These are phyloP conservation scores for Cephalotes varians DNA, from an alignment of 2,888 invertebrate genomes.

Conservation along the genomic window DNA sequence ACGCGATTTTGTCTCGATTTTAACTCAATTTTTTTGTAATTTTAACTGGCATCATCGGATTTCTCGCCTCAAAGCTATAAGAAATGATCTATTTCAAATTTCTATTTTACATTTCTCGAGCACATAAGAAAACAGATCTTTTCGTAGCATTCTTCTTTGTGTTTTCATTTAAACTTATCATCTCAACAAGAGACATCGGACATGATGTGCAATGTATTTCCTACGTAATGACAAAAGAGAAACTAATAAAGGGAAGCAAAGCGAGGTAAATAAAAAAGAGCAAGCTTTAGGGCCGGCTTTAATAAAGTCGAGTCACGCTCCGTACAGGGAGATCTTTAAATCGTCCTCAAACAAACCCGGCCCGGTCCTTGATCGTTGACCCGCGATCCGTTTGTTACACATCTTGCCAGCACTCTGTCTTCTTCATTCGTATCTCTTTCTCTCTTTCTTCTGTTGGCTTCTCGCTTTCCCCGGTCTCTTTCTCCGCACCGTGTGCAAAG, in stretches of 20 bases:
- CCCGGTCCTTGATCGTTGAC: constrained; percentile 76
- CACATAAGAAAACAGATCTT: too few species aligned
- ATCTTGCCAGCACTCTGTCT: constrained; percentile 64
- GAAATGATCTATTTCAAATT: too few species aligned
- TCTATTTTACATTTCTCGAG: too few species aligned
- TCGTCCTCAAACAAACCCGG: constrained; percentile 78
- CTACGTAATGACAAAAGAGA: constrained; percentile 13
- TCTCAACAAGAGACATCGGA: not conserved
- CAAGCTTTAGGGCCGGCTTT: constrained; percentile 66
- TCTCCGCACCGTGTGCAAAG: constrained; percentile 47
- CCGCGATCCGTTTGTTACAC: constrained; percentile 78
- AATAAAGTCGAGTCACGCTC: constrained; percentile 83
- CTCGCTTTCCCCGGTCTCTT: constrained; percentile 18
- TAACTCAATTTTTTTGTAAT: too few species aligned
- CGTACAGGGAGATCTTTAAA: constrained; percentile 79
- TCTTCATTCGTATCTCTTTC: constrained; percentile 35
- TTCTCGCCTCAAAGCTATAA: too few species aligned
- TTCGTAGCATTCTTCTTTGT: too few species aligned
- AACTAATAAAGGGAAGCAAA: constrained; percentile 38
- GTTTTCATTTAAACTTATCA: not conserved
- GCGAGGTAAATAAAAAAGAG: constrained; percentile 33
- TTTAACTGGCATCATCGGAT: too few species aligned
- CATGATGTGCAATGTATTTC: constrained; percentile 12
- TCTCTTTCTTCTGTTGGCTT: not conserved
- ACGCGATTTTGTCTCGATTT: too few species aligned